phyloP scores from a whole-genome alignment of 1,140 invertebrate species.

The Drosophila rhopaloa region DNA sequence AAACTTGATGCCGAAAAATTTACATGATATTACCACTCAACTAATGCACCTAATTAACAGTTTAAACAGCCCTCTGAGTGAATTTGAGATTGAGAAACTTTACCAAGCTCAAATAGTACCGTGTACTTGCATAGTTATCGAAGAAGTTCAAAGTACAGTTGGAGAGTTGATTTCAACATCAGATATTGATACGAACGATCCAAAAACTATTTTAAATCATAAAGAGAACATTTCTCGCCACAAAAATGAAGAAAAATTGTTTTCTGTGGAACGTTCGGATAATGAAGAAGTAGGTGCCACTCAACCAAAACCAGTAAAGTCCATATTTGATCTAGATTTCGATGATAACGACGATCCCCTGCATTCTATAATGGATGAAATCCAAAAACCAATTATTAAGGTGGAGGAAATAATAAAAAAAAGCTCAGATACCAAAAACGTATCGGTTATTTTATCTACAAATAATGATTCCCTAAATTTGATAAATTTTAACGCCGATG shows the following conservation, averaged over 20 bases:
- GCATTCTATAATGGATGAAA: constrained; percentile 60
- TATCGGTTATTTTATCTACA: background rate
- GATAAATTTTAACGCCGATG: background rate
- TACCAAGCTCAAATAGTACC: constrained; percentile 62
- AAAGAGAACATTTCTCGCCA: background rate
- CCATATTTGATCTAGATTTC: constrained; percentile 77
- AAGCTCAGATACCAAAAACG: background rate
- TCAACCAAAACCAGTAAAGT: constrained; percentile 60
- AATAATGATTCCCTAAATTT: constrained; percentile 1
- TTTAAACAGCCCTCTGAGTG: constrained; percentile 42
- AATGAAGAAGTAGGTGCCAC: constrained; percentile 9
- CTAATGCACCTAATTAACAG: constrained; percentile 64
- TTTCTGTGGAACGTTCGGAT: background rate
- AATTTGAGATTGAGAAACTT: constrained; percentile 47
- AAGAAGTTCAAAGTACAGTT: constrained; percentile 18
- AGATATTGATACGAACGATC: background rate
- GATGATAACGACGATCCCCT: constrained; percentile 76
- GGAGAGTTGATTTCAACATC: constrained; percentile 1
- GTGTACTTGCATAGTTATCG: constrained; percentile 71
- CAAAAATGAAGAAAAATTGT: background rate
- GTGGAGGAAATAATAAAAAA: constrained; percentile 12
- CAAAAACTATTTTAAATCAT: background rate
- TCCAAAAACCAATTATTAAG: constrained; percentile 10
- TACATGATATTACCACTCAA: constrained; percentile 57
- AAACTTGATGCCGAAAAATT: constrained; percentile 13